Conservation (phyloP, 2,113 vertebrate species). For the Xyrauchen texanus region DNA sequence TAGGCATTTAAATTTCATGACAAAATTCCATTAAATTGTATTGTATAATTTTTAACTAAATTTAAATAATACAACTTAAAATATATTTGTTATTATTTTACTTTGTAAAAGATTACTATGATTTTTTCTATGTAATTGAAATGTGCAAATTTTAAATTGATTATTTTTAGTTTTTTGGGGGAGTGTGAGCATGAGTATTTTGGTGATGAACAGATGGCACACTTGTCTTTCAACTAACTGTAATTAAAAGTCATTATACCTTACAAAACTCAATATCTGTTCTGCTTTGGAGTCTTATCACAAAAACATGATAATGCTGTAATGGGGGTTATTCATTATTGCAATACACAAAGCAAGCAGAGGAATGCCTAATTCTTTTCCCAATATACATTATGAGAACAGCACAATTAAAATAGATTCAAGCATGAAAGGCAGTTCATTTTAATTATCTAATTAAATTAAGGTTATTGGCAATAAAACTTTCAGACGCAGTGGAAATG, state of each 20-base stretch:
- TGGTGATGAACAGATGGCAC: background rate
- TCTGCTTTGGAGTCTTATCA: background rate
- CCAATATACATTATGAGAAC: background rate
- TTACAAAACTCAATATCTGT: background rate
- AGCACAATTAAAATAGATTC: background rate
- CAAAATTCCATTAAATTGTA: too few relatives aligned
- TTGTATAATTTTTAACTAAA: too few relatives aligned
- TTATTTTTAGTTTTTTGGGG: too few relatives aligned
- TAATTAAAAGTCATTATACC: slow-evolving; percentile 15
- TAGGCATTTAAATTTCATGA: too few relatives aligned
- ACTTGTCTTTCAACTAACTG: background rate
- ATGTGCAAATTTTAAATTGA: too few relatives aligned
- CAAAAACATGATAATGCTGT: background rate
- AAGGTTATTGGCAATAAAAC: background rate
- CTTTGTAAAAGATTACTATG: too few relatives aligned
- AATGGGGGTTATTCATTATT: background rate
- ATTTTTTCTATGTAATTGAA: too few relatives aligned
- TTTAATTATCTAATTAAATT: slow-evolving; percentile 6
- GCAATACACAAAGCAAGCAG: background rate
- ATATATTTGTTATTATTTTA: too few relatives aligned
- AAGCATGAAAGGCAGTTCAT: background rate
- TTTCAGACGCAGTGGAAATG: background rate
- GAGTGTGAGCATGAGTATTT: too few relatives aligned
- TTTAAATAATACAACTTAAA: too few relatives aligned
- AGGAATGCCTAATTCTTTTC: background rate